Evolutionary conservation across 2,888 invertebrate genomes (phyloP).

Genomic region (Cephonodes hylas): DNA sequence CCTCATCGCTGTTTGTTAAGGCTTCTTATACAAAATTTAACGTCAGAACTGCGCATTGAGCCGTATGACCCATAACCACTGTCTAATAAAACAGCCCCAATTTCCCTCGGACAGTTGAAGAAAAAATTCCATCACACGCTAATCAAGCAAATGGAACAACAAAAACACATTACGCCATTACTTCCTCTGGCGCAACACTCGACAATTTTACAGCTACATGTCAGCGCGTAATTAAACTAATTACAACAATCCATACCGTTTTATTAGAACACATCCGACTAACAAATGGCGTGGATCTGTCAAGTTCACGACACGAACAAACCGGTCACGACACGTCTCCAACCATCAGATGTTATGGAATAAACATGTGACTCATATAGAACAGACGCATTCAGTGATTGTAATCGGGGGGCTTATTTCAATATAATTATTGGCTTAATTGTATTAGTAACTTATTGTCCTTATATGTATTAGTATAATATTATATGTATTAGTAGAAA

Average conservation of each 20-base stretch:
- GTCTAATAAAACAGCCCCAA: too few species aligned
- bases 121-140: neutral
- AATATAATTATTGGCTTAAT: too few species aligned
- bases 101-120: neutral
- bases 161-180: conserved; percentile 38
- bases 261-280: conserved; percentile 50
- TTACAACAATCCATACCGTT: conserved; percentile 60
- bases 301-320: conserved; percentile 69
- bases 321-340: conserved; percentile 74
- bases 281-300: conserved; percentile 64
- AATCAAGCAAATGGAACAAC: neutral
- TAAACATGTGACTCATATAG: conserved; percentile 49
- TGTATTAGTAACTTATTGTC: too few species aligned
- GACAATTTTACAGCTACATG: conserved; percentile 31
- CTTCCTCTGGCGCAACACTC: conserved; percentile 35
- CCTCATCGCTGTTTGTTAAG: too few species aligned
- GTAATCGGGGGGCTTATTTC: neutral
- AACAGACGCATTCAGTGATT: neutral
- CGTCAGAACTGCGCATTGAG: too few species aligned
- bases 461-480: too few species aligned
- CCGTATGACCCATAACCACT: too few species aligned
- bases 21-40: too few species aligned
- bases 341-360: conserved; percentile 58
- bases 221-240: conserved; percentile 58
- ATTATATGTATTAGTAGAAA: too few species aligned